Evolutionary conservation across 2,888 invertebrate species (phyloP).

Genomic region (Aelia acuminata): DNA sequence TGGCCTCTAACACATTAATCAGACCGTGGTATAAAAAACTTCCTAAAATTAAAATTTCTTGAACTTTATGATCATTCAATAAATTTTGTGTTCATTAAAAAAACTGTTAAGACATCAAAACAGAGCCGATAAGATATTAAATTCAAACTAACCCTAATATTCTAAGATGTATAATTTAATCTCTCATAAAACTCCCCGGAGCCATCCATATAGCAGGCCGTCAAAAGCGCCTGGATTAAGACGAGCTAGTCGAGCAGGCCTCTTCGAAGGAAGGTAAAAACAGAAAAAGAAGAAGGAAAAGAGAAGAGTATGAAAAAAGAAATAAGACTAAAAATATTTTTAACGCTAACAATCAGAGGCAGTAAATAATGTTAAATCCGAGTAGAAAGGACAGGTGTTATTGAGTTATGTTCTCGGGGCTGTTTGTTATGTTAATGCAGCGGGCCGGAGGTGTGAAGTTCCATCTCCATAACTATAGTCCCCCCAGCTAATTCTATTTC

Average conservation of each 20-base stretch:
- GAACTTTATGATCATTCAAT: background rate
- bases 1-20: too few relatives aligned
- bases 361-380: slow-evolving; percentile 54
- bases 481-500: slow-evolving; percentile 51
- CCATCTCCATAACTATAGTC: slow-evolving; percentile 42
- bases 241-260: slow-evolving; percentile 35
- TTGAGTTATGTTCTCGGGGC: slow-evolving; percentile 52
- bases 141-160: slow-evolving; percentile 37
- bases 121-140: slow-evolving; percentile 21
- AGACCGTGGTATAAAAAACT: background rate
- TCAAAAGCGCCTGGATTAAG: slow-evolving; percentile 51
- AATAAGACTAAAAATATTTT: slow-evolving; percentile 52
- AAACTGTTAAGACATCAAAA: background rate
- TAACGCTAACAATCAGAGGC: slow-evolving; percentile 54
- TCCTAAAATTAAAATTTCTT: background rate
- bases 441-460: slow-evolving; percentile 50
- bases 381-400: slow-evolving; percentile 51
- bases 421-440: slow-evolving; percentile 54
- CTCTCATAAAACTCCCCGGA: slow-evolving; percentile 35
- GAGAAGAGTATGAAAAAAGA: slow-evolving; percentile 35
- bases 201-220: slow-evolving; percentile 25
- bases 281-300: slow-evolving; percentile 4
- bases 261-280: background rate
- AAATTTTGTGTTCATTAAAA: background rate
- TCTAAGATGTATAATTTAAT: slow-evolving; percentile 37